phyloP scores from a whole-genome alignment of 2,797 vertebrate genomes.

The Peromyscus eremicus region DNA sequence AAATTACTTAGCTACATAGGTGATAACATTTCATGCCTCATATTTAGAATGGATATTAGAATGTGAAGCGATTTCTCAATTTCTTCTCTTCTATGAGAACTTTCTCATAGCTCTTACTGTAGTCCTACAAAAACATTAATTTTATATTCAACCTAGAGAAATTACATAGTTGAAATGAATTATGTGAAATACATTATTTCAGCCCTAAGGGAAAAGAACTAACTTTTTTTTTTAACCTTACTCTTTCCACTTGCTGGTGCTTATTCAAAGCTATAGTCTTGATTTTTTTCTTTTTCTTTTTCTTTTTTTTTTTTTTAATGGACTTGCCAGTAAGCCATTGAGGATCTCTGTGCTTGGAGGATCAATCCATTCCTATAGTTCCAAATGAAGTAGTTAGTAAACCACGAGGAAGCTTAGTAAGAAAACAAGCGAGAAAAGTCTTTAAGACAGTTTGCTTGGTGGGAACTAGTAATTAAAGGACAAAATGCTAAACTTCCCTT shows the following conservation, averaged over 20 bases:
- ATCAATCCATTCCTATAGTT: not conserved
- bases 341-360: slow-evolving; percentile 50
- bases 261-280: slow-evolving; percentile 20
- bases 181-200: slow-evolving; percentile 57
- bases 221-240: not conserved
- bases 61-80: slow-evolving; percentile 21
- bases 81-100: slow-evolving; percentile 32
- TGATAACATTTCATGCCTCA: slow-evolving; percentile 23
- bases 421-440: slow-evolving; percentile 69
- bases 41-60: slow-evolving; percentile 30
- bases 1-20: slow-evolving; percentile 33
- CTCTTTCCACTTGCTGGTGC: not conserved
- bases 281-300: slow-evolving; percentile 24
- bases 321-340: slow-evolving; percentile 52
- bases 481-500: slow-evolving; percentile 55
- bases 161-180: slow-evolving; percentile 36
- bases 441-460: slow-evolving; percentile 61
- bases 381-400: slow-evolving; percentile 37
- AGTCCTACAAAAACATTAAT: slow-evolving; percentile 41
- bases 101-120: slow-evolving; percentile 8
- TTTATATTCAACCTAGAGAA: slow-evolving; percentile 68
- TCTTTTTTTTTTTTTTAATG: not conserved
- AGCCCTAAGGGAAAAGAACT: not conserved
- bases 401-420: slow-evolving; percentile 55
- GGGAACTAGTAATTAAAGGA: slow-evolving; percentile 73